Evolutionary conservation across 2,797 vertebrate genomes (phyloP), one percentile per base, ranked within the genome.

Genomic region (Melanotaenia pygmaea): DNA sequence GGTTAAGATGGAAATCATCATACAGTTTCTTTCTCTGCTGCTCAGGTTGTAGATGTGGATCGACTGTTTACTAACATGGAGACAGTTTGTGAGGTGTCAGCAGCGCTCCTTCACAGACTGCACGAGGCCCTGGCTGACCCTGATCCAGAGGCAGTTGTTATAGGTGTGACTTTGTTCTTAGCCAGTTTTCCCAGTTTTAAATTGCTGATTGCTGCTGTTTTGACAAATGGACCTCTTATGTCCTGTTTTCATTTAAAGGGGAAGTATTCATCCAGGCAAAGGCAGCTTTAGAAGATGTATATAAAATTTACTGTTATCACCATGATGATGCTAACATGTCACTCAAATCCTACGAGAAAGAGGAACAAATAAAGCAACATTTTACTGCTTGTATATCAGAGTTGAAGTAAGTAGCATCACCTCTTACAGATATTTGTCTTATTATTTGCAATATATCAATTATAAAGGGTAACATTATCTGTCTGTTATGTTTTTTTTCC

Each of bases 271-370:
- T 98, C 88, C 96, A 98, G 86, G 94, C 95, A 63, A 98, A 97
- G 93, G 95, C 92, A 72, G 94, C 94, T 14, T 83, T 99, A 80
- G 98, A 99, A 92, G 97, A 98, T 7, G 95, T 96, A 9, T 99
- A 98, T 92, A 99, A 99, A 93, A 94, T 96, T 86, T 99, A 99
- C 87, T 99, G 98, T 91, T 99, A 97, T 86, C 96, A 96, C 69
- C 97, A 99, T 0, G 96, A 98, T 16, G 97, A 98, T 32, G 97
- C 97, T 0, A 97, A 96, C 79, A 81, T 89, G 68, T 88, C 96
- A 28, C 94, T 99, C 54, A 97, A 98, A 92, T 93, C 94, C 72
- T 98, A 97, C 20, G 97, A 98, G 85, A 97, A 96, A 86, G 96
- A 98, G 12, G 96, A 97, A 82, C 96, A 97, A 77, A 92, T 97